Evolutionary conservation across 2,113 vertebrate species (phyloP).

Genomic region (Echinops telfairi): DNA sequence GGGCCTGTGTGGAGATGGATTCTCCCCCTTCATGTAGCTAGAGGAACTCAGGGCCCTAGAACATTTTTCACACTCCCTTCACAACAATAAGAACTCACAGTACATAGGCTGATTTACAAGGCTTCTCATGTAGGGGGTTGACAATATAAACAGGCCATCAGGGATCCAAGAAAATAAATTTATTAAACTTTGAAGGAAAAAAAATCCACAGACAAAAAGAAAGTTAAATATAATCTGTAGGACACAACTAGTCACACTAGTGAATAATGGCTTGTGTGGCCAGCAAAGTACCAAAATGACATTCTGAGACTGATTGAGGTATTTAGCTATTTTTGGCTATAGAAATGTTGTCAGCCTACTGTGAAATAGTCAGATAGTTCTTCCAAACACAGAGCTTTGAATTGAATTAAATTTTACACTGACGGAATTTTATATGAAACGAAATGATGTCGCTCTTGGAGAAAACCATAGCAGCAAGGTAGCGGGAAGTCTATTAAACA

Average conservation of each 20-base stretch:
- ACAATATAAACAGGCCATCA: constrained; percentile 74
- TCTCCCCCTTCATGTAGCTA: no score
- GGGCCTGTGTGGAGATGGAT: no score
- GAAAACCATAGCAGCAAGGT: constrained; percentile 89
- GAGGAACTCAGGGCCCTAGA: no score
- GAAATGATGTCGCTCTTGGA: constrained; percentile 87
- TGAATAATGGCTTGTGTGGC: constrained; percentile 89
- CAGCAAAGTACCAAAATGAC: constrained; percentile 92
- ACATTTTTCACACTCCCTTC: neutral
- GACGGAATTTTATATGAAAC: constrained; percentile 87
- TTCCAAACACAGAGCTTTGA: constrained; percentile 87
- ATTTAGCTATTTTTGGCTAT: constrained; percentile 93
- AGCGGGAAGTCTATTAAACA: constrained; percentile 87
- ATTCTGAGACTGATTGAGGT: constrained; percentile 92
- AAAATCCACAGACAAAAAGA: constrained; percentile 88
- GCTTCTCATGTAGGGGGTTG: neutral
- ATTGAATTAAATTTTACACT: constrained; percentile 86
- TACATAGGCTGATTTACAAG: neutral
- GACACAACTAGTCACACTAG: constrained; percentile 87
- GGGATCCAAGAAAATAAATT: constrained; percentile 91
- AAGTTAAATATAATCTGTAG: constrained; percentile 91
- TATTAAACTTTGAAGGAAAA: constrained; percentile 91
- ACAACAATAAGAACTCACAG: constrained; percentile 11
- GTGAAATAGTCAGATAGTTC: constrained; percentile 86
- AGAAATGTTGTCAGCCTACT: constrained; percentile 83